Base-by-base conservation (phyloP, 2,797 vertebrate genomes). In the Graptemys geographica region DNA sequence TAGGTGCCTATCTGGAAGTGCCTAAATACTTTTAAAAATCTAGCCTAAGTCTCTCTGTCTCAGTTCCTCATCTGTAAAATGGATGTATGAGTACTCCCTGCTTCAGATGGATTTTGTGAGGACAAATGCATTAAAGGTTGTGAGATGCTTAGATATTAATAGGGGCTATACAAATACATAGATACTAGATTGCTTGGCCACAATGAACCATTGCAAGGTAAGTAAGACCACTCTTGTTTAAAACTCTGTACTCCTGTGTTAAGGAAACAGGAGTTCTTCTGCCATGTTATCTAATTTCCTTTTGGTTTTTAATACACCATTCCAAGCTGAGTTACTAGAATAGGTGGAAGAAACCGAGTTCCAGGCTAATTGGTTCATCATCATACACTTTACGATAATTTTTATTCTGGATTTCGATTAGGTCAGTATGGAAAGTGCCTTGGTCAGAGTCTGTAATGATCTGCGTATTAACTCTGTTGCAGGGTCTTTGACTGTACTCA, bases 401-500 rank as follows among this genome's bases (percentile, higher is more conserved):
- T 83, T 97, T 96, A 97, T 97, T 98, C 98, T 98, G 96, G 97
- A 98, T 98, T 98, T 98, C 97, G 96, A 98, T 98, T 98, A 98
- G 98, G 98, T 98, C 98, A 98, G 97, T 97, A 97, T 98, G 97
- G 97, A 98, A 96, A 98, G 96, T 98, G 97, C 97, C 97, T 97
- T 98, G 97, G 97, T 98, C 98, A 98, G 96, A 96, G 96, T 69
- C 96, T 95, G 91, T 98, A 98, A 98, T 98, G 98, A 98, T 98
- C 97, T 98, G 95, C 98, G 98, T 97, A 98, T 98, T 98, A 98
- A 98, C 97, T 98, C 97, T 97, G 96, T 91, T 98, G 97, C 97
- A 96, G 86, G 97, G 98, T 97, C 97, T 98, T 97, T 97, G 95
- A 96, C 96, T 98, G 91, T 98, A 94, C 84, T 98, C 96, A 89